Conservation (phyloP, 1,140 invertebrate genomes). For the silkworm (Bombyx mori) region DNA sequence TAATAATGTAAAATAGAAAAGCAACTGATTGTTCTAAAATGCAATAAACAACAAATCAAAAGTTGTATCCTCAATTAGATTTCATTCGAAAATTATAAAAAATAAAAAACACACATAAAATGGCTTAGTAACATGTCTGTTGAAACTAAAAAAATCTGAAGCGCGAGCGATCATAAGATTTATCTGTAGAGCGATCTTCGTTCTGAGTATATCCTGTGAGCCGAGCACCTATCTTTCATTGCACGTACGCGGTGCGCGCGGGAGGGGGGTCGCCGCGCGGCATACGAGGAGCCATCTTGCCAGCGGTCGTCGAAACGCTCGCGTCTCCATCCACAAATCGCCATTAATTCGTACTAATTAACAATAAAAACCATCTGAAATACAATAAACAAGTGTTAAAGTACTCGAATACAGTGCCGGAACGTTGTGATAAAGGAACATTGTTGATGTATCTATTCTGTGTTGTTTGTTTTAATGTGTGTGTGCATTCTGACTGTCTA, state of each 20-base stretch:
- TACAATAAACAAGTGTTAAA: conserved; percentile 36
- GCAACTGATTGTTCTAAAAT: no score
- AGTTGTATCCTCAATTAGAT: no score
- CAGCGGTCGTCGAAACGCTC: conserved; percentile 57
- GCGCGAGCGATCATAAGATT: conserved; percentile 8
- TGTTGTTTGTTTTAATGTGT: conserved; percentile 55
- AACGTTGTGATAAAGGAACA: conserved; percentile 26
- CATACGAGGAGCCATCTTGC: conserved; percentile 68
- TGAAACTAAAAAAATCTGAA: no score
- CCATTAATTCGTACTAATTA: conserved; percentile 65
- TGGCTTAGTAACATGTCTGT: no score
- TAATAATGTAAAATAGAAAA: no score
- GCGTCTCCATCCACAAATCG: conserved; percentile 58
- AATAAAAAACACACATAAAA: no score
- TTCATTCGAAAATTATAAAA: no score
- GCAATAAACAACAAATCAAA: no score
- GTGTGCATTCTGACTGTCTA: conserved; percentile 56
- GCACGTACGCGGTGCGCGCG: conserved; percentile 59
- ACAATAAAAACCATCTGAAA: conserved; percentile 46
- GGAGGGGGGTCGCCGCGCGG: conserved; percentile 49
- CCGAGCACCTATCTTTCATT: conserved; percentile 67
- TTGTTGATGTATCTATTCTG: conserved; percentile 44
- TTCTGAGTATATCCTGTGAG: conserved; percentile 33
- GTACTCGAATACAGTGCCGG: conserved; percentile 25
- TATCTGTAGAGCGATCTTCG: conserved; percentile 40